Conservation (phyloP, 2,797 vertebrate species). For the Muraenolepis orangiensis region DNA sequence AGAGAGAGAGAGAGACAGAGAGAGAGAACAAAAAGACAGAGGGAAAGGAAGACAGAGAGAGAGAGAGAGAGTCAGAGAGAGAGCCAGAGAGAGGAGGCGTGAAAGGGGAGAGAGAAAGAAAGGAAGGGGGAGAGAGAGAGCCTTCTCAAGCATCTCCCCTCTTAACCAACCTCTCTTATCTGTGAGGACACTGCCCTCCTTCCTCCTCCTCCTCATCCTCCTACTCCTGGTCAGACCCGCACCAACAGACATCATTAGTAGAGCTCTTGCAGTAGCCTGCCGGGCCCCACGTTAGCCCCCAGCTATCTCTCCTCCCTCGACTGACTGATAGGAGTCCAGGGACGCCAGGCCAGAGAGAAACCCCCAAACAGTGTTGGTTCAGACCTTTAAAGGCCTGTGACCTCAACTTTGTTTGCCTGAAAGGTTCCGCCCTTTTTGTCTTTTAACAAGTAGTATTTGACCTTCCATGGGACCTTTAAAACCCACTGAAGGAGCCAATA, state of each 20-base stretch:
- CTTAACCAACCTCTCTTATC: conserved; percentile 51
- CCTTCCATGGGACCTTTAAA: not conserved
- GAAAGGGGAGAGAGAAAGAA: conserved; percentile 15
- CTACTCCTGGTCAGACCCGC: conserved; percentile 21
- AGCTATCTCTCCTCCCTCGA: conserved; percentile 31
- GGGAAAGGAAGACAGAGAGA: conserved; percentile 26
- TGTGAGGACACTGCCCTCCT: conserved; percentile 50
- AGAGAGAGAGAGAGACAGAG: conserved; percentile 42
- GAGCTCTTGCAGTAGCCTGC: conserved; percentile 34
- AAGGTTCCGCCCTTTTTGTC: not conserved
- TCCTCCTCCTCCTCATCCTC: conserved; percentile 14
- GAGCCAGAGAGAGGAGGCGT: conserved; percentile 35
- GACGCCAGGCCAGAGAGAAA: conserved; percentile 28
- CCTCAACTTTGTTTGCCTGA: not conserved
- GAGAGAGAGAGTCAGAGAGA: conserved; percentile 45
- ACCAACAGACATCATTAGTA: conserved; percentile 61
- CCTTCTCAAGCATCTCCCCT: conserved; percentile 54
- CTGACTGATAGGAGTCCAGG: conserved; percentile 37
- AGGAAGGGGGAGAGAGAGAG: conserved; percentile 49
- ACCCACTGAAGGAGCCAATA: not conserved
- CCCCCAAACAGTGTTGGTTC: not conserved
- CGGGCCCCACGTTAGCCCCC: conserved; percentile 32
- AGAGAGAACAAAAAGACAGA: conserved; percentile 38
- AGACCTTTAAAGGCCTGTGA: not conserved
- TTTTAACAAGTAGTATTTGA: not conserved